Evolutionary conservation across 2,888 invertebrate genomes (phyloP), one percentile per base, ranked within the genome.

Genomic region (Megaustenia siamemsis): DNA sequence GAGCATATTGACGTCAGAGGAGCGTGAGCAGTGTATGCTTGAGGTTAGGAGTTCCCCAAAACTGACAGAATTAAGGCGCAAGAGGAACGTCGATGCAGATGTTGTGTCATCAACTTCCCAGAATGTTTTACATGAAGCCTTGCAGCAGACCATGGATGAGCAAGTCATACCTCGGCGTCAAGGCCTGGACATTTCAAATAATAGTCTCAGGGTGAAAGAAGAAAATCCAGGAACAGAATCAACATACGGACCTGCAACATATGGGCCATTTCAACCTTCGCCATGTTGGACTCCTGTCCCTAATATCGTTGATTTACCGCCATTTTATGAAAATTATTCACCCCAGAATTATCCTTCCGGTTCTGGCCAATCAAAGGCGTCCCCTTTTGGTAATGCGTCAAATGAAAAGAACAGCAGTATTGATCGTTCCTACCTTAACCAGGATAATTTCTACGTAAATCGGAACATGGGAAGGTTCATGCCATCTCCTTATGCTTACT

Each of bases 1-100:
- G 40, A 87, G 85, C 66, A 63, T 90, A 12, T 83, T 91, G n/a
- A 87, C 89, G 2, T 85, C 86, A 5, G 86, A 89, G n/a, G 89
- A 90, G 49, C 86, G 85, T 2, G 86, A 87, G 0, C 86, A 88
- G 82, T 89, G 89, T 56, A 82, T 87, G 69, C 85, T 83, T 76
- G 87, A 86, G 82, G 83, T 88, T 73, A 87, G 83, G 77, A 83
- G 63, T 68, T 82, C 83, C 35, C 84, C 82, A 77, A 86, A 86
- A 10, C 78, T 83, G 4, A 73, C 43, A 43, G 69, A 82, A n/a
- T 71, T 63, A 2, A 21, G 68, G 18, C 43, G 43, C 6, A 53
- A 68, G 38, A 81, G 71, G 32, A 84, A 76, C 24, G 60, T 53
- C 15, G 49, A 71, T 21, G 53, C 75, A 6, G 86, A 85, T 28